Base-by-base conservation (phyloP, 2,888 invertebrate species). In the Endomychus coccineus region DNA sequence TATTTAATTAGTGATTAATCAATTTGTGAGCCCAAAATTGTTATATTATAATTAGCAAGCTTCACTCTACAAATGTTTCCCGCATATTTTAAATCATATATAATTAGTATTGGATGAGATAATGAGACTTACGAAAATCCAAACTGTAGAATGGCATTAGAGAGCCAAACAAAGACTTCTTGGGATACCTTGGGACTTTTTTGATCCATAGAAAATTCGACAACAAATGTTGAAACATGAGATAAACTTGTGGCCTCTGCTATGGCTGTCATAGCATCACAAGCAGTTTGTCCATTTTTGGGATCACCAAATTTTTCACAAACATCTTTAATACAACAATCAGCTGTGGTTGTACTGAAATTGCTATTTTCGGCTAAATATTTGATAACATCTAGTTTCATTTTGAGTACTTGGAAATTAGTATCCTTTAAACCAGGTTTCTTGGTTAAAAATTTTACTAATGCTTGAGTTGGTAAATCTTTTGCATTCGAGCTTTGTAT, bases 181-280 rank as follows among this genome's bases (percentile, higher is more conserved):
- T 85, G 79, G 56, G 90, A 88, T 23, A 90, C 87, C 66, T 91
- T 91, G 0, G 92, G 92, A 57, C 85, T 92, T 66, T 90, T 91
- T 63, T 91, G 89, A 6, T 69, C 69, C 64, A 90, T 86, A 0
- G 88, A 85, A 58, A 77, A 81, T 2, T 77, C 71, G 14, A 89
- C 65, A 0, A 83, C 78, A 57, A 81, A 79, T 17, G 74, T 73
- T 2, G 84, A 73, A 0, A 90, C 77, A 44, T 78, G 77, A 35
- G 87, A 85, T 6, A 92, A 66, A 16, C 77, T 79, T 3, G 80
- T 80, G 0, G 82, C 80, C 54, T 89, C 90, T 0, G 90, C 80
- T 14, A 92, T 75, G 1, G 79, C 75, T 1, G 77, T 75, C 2
- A 91, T 70, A 0, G 83, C 77, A 44, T 83, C 83, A 0, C 75